These are phyloP conservation scores for Tamandua tetradactyla DNA, from an alignment of 2,797 vertebrate genomes.

Conservation along the genomic window DNA sequence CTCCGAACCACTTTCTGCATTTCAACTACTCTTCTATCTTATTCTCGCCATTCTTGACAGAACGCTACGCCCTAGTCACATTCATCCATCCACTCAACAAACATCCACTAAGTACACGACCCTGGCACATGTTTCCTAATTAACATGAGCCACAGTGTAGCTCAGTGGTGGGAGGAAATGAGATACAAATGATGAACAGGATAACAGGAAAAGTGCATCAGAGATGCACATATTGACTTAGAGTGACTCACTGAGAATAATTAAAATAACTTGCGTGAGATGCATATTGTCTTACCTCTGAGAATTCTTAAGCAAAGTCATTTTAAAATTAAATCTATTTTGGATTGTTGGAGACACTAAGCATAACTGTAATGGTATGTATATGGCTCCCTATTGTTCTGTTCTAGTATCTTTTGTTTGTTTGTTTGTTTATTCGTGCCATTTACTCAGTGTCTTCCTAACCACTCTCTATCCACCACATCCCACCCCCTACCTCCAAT, in stretches of 20 bases:
- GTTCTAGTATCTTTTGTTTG: background rate
- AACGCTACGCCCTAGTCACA: background rate
- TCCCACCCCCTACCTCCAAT: no score
- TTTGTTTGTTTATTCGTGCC: constrained; percentile 30
- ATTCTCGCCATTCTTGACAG: background rate
- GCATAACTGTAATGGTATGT: background rate
- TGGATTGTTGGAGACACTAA: constrained; percentile 43
- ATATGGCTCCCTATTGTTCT: constrained; percentile 5
- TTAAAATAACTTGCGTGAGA: constrained; percentile 67
- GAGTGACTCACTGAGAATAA: constrained; percentile 70
- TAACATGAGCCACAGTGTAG: background rate
- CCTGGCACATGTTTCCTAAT: background rate
- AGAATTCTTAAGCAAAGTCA: constrained; percentile 65
- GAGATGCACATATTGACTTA: background rate
- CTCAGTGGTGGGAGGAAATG: constrained; percentile 31
- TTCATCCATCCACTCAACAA: constrained; percentile 51
- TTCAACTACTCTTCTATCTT: background rate
- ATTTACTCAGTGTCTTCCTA: background rate
- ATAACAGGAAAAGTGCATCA: background rate
- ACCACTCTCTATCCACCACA: background rate
- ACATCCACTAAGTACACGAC: background rate
- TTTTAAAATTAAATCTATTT: constrained; percentile 50
- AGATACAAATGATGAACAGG: constrained; percentile 47
- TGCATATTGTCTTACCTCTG: constrained; percentile 81
- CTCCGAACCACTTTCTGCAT: background rate